Evolutionary conservation across 2,797 vertebrate species (phyloP).

Genomic region (Falco concolor): DNA sequence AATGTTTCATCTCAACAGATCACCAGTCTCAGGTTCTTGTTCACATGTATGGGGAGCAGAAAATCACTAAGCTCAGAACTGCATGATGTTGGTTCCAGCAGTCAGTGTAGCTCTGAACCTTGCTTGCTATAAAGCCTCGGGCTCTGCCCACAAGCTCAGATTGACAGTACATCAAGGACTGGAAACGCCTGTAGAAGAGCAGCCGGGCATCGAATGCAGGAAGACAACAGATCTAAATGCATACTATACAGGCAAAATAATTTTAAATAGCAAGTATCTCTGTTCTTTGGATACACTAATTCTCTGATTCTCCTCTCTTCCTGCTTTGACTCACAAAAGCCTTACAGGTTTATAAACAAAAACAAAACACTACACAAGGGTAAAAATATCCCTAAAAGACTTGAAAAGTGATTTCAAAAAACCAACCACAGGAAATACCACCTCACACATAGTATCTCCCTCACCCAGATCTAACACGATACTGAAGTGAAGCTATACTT

Average conservation of each 20-base stretch:
- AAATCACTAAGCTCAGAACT: background rate
- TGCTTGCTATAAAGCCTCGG: background rate
- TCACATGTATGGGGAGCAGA: background rate
- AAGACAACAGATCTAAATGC: background rate
- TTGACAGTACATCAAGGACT: background rate
- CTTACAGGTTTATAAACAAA: background rate
- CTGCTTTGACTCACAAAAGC: background rate
- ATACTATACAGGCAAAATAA: background rate
- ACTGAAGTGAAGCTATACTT: background rate
- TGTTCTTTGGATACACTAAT: background rate
- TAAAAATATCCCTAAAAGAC: background rate
- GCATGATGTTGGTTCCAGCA: conserved; percentile 43
- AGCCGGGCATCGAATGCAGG: background rate
- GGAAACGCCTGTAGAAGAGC: background rate
- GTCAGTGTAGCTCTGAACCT: background rate
- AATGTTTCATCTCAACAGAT: conserved; percentile 55
- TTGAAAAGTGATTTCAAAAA: background rate
- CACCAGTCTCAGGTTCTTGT: conserved; percentile 2
- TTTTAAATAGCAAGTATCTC: background rate
- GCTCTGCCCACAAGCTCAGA: background rate
- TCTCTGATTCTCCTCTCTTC: background rate
- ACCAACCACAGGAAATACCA: background rate
- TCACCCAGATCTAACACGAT: background rate
- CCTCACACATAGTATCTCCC: background rate
- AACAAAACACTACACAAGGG: background rate